Base-by-base conservation (phyloP, 2,113 vertebrate species). In the Isichthys henryi region DNA sequence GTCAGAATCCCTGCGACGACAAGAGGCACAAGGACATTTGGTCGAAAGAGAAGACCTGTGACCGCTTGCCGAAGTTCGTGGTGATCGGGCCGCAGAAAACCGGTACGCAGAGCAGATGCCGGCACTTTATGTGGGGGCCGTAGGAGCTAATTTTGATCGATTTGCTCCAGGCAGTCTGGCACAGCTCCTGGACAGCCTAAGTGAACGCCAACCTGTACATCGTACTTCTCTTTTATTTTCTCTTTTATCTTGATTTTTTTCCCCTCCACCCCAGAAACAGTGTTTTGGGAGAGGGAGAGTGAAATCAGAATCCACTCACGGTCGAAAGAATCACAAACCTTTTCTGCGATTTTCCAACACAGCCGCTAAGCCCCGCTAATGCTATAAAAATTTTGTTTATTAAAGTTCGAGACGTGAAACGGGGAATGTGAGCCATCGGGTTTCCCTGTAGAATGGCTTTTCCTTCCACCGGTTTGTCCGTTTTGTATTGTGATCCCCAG, bases 41-140 rank as follows among this genome's bases (percentile, higher is more conserved):
- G 98, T 99, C 98, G 70, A 99, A 98, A 95, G 98, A 99, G 93
- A 99, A 99, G 96, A 98, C 98, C 58, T 99, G 98, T 90, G 98
- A 98, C 94, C 97, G 97, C 23, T 95, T 99, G 91, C 98, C 98
- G 90, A 99, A 98, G 93, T 98, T 99, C 94, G 95, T 99, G 95
- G 97, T 99, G 89, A 96, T 99, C 88, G 98, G 98, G 91, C 98
- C 98, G 62, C 98, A 99, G 93, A 99, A 99, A 96, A 99, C 98
- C 92, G 97, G 98, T 98, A 91, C 80, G 84, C 52, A 48, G 23
- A 48, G 3, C 5, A 8, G 88, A 58, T 0, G 31, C 19, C 50
- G 21, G 53, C 31, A 3, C 52, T n/a, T 46, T 84, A n/a, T 31
- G 11, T 23, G 19, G n/a, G 43, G 46, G 10, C 62, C 5, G 1